phyloP scores from a whole-genome alignment of 1,140 invertebrate species.

The Trichomalopsis sarcophagae region DNA sequence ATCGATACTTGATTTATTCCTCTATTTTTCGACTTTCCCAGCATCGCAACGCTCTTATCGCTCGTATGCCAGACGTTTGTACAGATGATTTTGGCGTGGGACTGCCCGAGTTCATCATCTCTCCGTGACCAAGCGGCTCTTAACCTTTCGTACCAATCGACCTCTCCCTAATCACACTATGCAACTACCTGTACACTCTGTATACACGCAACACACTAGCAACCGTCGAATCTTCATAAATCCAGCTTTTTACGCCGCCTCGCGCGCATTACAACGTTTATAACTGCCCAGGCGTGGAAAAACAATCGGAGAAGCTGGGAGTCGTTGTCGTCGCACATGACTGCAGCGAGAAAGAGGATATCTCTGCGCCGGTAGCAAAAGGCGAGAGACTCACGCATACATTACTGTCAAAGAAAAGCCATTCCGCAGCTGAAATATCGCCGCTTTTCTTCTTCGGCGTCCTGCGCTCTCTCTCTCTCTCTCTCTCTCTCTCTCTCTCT shows the following conservation, averaged over 20 bases:
- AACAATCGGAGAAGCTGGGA: neutral
- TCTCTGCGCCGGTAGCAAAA: neutral
- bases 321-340: neutral
- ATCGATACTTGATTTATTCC: neutral
- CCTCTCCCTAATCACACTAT: too few relatives aligned
- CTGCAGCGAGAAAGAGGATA: neutral
- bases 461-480: too few relatives aligned
- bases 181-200: too few relatives aligned
- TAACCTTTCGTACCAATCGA: too few relatives aligned
- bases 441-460: neutral
- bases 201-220: too few relatives aligned
- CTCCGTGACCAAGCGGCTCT: too few relatives aligned
- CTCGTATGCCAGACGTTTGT: too few relatives aligned
- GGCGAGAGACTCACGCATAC: neutral
- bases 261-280: neutral
- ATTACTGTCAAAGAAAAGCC: constrained; percentile 12
- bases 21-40: neutral
- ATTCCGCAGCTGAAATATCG: neutral
- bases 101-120: too few relatives aligned
- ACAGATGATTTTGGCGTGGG: too few relatives aligned
- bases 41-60: too few relatives aligned
- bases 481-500: too few relatives aligned
- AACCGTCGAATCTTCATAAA: neutral
- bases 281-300: neutral
- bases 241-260: neutral